phyloP scores from a whole-genome alignment of 2,888 invertebrate genomes.

The Sphaeridia pumilis region DNA sequence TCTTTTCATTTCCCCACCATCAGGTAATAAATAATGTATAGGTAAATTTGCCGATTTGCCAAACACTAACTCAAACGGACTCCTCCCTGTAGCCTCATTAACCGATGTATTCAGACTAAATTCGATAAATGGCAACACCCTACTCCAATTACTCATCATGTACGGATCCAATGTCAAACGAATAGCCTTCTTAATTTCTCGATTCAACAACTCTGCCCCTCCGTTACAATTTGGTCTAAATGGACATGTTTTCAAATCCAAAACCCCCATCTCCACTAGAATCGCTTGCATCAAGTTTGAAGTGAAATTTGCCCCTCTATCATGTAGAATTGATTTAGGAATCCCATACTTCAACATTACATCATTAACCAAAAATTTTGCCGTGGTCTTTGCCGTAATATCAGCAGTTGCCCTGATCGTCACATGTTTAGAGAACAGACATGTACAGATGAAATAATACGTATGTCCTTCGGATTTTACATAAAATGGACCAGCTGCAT shows the following conservation, averaged over 20 bases:
- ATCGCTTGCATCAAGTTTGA: background rate
- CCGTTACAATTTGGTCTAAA: background rate
- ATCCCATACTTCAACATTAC: background rate
- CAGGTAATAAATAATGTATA: background rate
- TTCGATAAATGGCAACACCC: background rate
- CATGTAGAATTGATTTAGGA: background rate
- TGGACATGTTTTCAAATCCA: background rate
- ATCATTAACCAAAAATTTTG: background rate
- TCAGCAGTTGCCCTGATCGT: background rate
- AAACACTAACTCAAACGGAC: background rate
- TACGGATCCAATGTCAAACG: background rate
- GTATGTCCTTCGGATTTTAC: background rate
- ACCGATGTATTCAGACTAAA: background rate
- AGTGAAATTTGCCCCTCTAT: background rate
- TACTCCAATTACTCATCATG: background rate
- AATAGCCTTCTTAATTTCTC: background rate
- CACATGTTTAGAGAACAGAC: background rate
- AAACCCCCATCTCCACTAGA: background rate
- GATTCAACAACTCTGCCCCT: background rate
- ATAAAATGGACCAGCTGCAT: background rate
- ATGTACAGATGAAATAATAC: background rate
- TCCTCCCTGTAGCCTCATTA: background rate
- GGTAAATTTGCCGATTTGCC: background rate
- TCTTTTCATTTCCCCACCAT: background rate
- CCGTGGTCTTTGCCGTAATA: background rate